A percentile compares a stretch with the other conserved stretches of the same genome.
phyloP scores from a whole-genome alignment of 1,140 invertebrate genomes.

The Varroa destructor region DNA sequence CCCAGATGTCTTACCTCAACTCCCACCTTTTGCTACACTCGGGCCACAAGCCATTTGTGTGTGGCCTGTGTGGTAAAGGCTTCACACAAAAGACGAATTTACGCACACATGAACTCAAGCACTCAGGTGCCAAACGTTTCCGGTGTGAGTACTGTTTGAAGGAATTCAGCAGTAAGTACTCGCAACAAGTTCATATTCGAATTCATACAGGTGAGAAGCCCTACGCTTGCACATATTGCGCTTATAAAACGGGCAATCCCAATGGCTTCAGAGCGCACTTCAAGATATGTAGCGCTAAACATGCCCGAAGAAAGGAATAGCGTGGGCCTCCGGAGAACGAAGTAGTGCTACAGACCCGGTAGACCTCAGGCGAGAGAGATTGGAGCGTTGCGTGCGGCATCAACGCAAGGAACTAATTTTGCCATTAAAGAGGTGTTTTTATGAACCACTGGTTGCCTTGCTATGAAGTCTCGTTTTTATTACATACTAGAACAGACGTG shows the following conservation, averaged over 20 bases:
- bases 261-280: slow-evolving; percentile 22
- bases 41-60: slow-evolving; percentile 45
- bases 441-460: too few relatives aligned
- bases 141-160: slow-evolving; percentile 47
- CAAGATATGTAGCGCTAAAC: slow-evolving; percentile 25
- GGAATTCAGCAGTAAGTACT: slow-evolving; percentile 30
- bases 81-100: slow-evolving; percentile 50
- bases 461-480: too few relatives aligned
- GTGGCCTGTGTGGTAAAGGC: slow-evolving; percentile 47
- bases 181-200: slow-evolving; percentile 33
- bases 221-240: slow-evolving; percentile 32
- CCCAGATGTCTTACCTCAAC: slow-evolving; percentile 25
- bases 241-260: slow-evolving; percentile 25
- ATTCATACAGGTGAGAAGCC: slow-evolving; percentile 38
- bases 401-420: too few relatives aligned
- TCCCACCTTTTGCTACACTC: slow-evolving; percentile 18
- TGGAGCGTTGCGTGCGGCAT: too few relatives aligned
- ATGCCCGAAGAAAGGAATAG: slow-evolving; percentile 16
- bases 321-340: neutral
- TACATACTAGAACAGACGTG: too few relatives aligned
- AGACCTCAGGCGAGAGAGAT: too few relatives aligned
- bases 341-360: too few relatives aligned
- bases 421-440: too few relatives aligned
- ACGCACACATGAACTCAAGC: slow-evolving; percentile 46
- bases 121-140: slow-evolving; percentile 46